Conservation (phyloP, 2,113 vertebrate genomes). For the Nerophis lumbriciformis region DNA sequence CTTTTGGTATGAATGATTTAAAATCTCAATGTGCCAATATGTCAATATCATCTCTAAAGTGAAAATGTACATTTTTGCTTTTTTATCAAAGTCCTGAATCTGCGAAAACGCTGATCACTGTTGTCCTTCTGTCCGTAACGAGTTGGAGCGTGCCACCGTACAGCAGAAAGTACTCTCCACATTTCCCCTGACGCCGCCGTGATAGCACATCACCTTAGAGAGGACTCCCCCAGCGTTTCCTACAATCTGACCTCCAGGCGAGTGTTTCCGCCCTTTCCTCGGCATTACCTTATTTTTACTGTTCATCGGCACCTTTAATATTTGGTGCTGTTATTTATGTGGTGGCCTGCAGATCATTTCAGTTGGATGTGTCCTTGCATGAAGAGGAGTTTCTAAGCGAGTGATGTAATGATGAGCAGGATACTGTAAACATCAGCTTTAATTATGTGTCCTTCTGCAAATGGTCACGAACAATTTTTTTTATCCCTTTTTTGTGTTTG, state of each 20-base stretch:
- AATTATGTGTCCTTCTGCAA: slow-evolving; percentile 31
- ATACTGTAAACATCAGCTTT: slow-evolving; percentile 1
- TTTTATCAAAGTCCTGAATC: slow-evolving; percentile 1
- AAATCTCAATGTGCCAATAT: too few relatives aligned
- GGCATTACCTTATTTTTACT: slow-evolving; percentile 12
- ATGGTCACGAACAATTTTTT: slow-evolving; percentile 20
- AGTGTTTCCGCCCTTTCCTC: slow-evolving; percentile 3
- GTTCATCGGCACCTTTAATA: slow-evolving; percentile 35
- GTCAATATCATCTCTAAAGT: background rate
- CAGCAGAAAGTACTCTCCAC: slow-evolving; percentile 17
- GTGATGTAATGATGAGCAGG: slow-evolving; percentile 31
- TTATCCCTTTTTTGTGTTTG: slow-evolving; percentile 23
- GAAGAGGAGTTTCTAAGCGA: slow-evolving; percentile 14
- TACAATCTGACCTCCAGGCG: slow-evolving; percentile 40
- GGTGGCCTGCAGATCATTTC: slow-evolving; percentile 28
- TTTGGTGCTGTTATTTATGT: slow-evolving; percentile 33
- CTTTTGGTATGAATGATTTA: too few relatives aligned
- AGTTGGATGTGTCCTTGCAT: slow-evolving; percentile 11
- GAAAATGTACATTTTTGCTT: slow-evolving; percentile 1
- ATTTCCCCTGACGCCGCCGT: slow-evolving; percentile 22
- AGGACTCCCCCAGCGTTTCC: slow-evolving; percentile 26
- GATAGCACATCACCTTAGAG: slow-evolving; percentile 39
- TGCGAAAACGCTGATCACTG: slow-evolving; percentile 1
- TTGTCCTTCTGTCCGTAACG: slow-evolving; percentile 21
- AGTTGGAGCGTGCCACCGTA: slow-evolving; percentile 12